phyloP scores from a whole-genome alignment of 2,797 vertebrate species.

The Epinephelus coioides region DNA sequence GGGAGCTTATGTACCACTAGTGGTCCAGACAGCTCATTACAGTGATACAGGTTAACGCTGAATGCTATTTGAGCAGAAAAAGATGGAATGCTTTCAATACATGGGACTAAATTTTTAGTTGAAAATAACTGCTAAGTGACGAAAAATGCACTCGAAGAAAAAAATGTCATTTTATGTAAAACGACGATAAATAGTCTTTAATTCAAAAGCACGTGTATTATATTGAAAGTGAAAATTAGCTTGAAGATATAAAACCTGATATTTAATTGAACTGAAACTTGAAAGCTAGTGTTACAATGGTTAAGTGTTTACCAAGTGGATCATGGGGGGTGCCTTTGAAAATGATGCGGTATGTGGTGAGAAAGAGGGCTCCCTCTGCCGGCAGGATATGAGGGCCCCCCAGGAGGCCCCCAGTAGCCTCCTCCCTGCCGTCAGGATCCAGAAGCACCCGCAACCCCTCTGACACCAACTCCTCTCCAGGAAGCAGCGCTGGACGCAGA shows the following conservation, averaged over 20 bases:
- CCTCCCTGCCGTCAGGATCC: slow-evolving; percentile 96
- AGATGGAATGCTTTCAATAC: neutral
- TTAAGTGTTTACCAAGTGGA: slow-evolving; percentile 89
- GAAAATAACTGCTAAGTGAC: neutral
- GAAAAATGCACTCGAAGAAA: neutral
- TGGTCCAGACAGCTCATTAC: neutral
- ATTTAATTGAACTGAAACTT: neutral
- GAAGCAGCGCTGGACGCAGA: slow-evolving; percentile 92
- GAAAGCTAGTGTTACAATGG: neutral
- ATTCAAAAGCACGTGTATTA: neutral
- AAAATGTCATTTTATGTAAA: neutral
- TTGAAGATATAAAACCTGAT: neutral
- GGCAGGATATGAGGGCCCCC: slow-evolving; percentile 98
- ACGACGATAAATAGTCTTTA: neutral
- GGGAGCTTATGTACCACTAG: too few relatives aligned
- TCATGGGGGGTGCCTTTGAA: slow-evolving; percentile 98
- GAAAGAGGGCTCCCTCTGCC: slow-evolving; percentile 98
- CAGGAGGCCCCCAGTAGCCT: slow-evolving; percentile 94
- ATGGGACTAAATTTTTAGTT: neutral
- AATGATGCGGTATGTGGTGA: slow-evolving; percentile 97
- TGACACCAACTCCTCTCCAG: slow-evolving; percentile 95
- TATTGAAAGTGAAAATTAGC: neutral
- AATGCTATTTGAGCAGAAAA: slow-evolving; percentile 4
- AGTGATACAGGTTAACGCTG: neutral
- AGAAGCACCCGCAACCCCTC: slow-evolving; percentile 96